Percentiles rank a stretch among this genome's conserved stretches.
Conservation (phyloP, 2,888 invertebrate genomes). For the Cheilosia scutellata region DNA sequence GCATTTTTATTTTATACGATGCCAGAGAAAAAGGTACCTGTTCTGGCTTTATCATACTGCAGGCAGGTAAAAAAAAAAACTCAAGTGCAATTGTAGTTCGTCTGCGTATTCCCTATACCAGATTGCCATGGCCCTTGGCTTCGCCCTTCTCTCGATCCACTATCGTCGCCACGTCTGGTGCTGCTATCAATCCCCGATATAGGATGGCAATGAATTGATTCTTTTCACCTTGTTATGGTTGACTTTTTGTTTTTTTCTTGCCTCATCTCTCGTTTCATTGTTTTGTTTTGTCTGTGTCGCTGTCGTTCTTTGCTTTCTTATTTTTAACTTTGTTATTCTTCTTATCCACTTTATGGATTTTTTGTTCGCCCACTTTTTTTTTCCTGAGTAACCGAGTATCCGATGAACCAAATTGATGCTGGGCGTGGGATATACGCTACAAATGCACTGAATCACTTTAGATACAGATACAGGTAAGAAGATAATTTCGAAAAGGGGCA, state of each 20-base stretch:
- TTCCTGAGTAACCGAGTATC: conserved; percentile 18
- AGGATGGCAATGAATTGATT: conserved; percentile 65
- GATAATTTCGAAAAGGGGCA: neutral
- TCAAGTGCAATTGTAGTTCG: conserved; percentile 29
- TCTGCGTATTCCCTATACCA: conserved; percentile 15
- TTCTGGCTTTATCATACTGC: conserved; percentile 45
- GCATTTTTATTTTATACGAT: conserved; percentile 65
- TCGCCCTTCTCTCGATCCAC: neutral
- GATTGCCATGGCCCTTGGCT: neutral
- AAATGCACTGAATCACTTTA: conserved; percentile 43
- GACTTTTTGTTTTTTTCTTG: conserved; percentile 32
- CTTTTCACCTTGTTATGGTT: conserved; percentile 73
- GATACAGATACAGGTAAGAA: conserved; percentile 25
- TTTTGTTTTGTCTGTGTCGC: conserved; percentile 55
- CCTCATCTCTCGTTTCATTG: conserved; percentile 23
- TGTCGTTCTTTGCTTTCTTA: conserved; percentile 27
- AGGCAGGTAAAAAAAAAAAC: conserved; percentile 51
- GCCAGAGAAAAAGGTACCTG: conserved; percentile 55
- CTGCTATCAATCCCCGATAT: conserved; percentile 61
- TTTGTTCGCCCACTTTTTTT: conserved; percentile 20
- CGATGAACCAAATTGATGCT: conserved; percentile 44
- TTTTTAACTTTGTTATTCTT: conserved; percentile 64
- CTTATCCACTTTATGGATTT: conserved; percentile 46
- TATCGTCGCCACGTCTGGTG: conserved; percentile 71
- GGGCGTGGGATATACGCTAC: conserved; percentile 28